Conservation (phyloP, 2,797 vertebrate genomes). For the Clarias pachynema region DNA sequence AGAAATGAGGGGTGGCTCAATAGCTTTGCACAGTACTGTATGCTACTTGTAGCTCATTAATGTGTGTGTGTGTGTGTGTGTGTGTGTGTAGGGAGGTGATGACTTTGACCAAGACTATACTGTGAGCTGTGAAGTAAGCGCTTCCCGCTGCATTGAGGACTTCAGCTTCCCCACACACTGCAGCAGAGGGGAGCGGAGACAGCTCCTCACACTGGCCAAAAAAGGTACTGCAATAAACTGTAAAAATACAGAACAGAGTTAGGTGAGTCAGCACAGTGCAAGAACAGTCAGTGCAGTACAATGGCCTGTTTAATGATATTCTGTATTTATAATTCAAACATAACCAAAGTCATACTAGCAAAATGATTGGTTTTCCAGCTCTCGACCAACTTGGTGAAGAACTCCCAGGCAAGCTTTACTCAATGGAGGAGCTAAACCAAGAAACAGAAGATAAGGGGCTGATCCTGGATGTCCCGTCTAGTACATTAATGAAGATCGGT, state of each 20-base stretch:
- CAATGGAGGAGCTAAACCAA: conserved; percentile 59
- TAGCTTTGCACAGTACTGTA: too few relatives aligned
- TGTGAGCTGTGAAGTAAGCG: conserved; percentile 63
- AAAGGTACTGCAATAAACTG: conserved; percentile 61
- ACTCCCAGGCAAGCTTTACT: conserved; percentile 61
- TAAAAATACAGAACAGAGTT: background rate
- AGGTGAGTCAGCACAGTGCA: background rate
- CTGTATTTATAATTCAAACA: background rate
- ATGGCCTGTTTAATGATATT: background rate
- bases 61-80: conserved; percentile 25
- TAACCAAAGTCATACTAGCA: background rate
- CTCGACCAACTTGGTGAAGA: conserved; percentile 55
- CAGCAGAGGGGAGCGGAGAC: conserved; percentile 74
- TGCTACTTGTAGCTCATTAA: background rate
- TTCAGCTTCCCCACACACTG: conserved; percentile 75
- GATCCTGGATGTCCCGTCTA: conserved; percentile 52
- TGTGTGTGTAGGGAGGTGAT: conserved; percentile 62
- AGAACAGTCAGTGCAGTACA: background rate
- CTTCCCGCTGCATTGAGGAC: conserved; percentile 67
- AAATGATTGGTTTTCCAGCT: conserved; percentile 47
- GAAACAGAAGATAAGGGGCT: conserved; percentile 45
- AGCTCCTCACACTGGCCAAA: conserved; percentile 65
- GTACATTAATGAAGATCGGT: conserved; percentile 57
- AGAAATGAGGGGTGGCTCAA: too few relatives aligned
- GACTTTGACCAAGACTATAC: conserved; percentile 64